phyloP scores from a whole-genome alignment of 1,140 invertebrate species.

The Atopsyche davidsoni region DNA sequence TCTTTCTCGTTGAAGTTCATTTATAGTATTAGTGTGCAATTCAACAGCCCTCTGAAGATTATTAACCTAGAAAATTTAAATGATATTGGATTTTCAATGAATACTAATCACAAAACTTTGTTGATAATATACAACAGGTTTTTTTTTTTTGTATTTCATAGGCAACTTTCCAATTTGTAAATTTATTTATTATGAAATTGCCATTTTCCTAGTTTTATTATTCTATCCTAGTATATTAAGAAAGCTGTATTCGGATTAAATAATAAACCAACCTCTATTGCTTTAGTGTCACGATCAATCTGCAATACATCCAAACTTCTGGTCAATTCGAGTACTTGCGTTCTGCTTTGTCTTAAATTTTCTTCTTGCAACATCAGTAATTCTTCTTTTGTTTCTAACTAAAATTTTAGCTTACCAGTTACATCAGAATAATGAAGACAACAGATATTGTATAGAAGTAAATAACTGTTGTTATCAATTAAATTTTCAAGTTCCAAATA shows the following conservation, averaged over 20 bases:
- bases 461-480: no score
- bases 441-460: no score
- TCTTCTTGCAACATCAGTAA: constrained; percentile 14
- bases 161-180: no score
- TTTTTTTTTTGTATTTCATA: no score
- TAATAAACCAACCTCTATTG: constrained; percentile 9
- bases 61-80: constrained; percentile 11
- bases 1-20: constrained; percentile 20
- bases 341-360: constrained; percentile 11
- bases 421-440: no score
- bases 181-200: no score
- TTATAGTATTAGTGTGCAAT: constrained; percentile 19
- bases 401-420: no score
- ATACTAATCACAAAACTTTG: neutral
- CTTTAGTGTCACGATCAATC: constrained; percentile 15
- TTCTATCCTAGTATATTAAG: no score
- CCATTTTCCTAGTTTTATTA: no score
- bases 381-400: constrained; percentile 24
- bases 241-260: no score
- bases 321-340: constrained; percentile 10
- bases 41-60: constrained; percentile 18
- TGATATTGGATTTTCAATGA: neutral
- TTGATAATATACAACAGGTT: no score
- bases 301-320: constrained; percentile 11
- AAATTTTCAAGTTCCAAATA: no score